Conservation (phyloP, 2,888 invertebrate genomes). For the Pasiphila rectangulata region DNA sequence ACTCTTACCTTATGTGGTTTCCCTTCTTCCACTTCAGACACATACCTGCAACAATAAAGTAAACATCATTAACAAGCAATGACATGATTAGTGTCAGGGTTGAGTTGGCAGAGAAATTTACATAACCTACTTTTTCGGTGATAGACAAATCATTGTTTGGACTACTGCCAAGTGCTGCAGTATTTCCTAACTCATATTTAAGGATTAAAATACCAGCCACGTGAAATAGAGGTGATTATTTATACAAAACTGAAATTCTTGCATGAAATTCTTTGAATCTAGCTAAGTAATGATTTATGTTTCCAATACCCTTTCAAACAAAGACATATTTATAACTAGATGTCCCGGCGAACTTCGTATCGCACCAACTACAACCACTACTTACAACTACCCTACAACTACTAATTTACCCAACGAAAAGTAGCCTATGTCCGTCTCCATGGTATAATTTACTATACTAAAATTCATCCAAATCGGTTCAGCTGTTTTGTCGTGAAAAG, state of each 20-base stretch:
- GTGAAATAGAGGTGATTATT: neutral
- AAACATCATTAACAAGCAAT: constrained; percentile 22
- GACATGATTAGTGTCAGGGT: constrained; percentile 44
- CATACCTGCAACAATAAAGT: constrained; percentile 46
- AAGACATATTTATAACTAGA: neutral
- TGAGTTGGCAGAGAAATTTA: constrained; percentile 27
- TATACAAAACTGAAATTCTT: neutral
- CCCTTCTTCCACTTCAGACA: neutral
- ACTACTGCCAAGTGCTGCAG: constrained; percentile 25
- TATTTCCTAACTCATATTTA: constrained; percentile 20
- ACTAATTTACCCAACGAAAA: no score
- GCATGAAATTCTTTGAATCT: neutral
- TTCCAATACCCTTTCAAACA: no score
- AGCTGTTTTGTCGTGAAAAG: no score
- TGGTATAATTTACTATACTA: no score
- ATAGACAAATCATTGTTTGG: constrained; percentile 33
- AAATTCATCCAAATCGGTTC: no score
- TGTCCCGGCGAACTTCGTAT: no score
- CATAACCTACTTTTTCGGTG: constrained; percentile 36
- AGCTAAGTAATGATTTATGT: neutral
- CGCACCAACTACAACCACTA: no score
- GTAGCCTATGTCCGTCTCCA: no score
- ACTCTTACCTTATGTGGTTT: neutral
- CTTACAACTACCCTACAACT: no score
- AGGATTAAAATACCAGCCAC: constrained; percentile 11